Base-by-base conservation (phyloP, 53 echinoderm and acorn worm genomes). In the Holothuria scabra region DNA sequence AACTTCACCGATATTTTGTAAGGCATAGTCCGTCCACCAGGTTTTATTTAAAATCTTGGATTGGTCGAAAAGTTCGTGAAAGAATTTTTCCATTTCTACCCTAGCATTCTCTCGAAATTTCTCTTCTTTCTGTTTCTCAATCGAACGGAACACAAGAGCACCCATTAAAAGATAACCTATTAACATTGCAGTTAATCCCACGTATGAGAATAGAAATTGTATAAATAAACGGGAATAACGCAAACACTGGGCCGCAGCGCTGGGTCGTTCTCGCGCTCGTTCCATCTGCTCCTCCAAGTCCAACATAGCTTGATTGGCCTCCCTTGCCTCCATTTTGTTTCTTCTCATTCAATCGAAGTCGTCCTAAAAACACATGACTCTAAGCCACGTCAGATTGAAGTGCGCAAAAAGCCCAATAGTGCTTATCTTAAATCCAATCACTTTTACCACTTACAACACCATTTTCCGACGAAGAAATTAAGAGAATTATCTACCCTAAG, bases 131-230 rank as follows among this genome's bases (percentile, higher is more conserved):
- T 90, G 92, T 14, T 46, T 38, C 66, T 97, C 97, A 49, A 97
- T 92, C 35, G 90, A 85, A 28, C 52, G 65, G 62, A 97, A 97
- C 49, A 92, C 90, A 26, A 97, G 46, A 58, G 97, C 97, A 28
- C 97, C 97, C 32, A 97, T 38, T 35, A 97, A 76, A 8, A 97
- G 81, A 63, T 97, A 97, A 12, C 90, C 97, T 23, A 92, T 92
- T 20, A 97, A 75, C 48, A 97, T 94, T 5, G 94, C 93, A 16
- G 97, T 97, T 56, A 97, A 87, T 38, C 97, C 97, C 5, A 97
- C 84, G 60, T 97, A 97, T 28, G 97, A 97, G 79, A 92, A 97
- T 46, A 97, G 82, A 59, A 90, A 92, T 63, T 94, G 94, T 23
- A 97, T 79, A 67, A 97, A 92, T 72, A 83, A 24, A 25, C 97